These are phyloP conservation scores for Cenopis cana DNA, from an alignment of 2,888 invertebrate species.

Conservation along the genomic window DNA sequence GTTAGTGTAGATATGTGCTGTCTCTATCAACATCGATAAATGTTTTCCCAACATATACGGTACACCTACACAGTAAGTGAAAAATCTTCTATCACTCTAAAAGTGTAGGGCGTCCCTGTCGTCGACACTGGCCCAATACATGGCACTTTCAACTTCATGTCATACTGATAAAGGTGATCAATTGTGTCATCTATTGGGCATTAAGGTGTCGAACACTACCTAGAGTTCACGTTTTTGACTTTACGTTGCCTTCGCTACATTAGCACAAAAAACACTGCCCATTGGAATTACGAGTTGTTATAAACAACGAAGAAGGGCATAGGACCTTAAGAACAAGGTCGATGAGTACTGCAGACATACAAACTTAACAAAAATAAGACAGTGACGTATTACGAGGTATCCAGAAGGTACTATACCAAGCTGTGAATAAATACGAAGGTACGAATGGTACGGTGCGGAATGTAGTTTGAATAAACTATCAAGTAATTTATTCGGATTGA, in stretches of 20 bases:
- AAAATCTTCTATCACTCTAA: too few species aligned
- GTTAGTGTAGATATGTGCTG: background rate
- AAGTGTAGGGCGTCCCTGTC: too few species aligned
- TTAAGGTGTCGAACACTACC: too few species aligned
- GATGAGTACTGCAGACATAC: background rate
- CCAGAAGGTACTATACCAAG: background rate
- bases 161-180: too few species aligned
- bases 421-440: background rate
- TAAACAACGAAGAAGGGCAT: background rate
- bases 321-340: slow-evolving; percentile 15
- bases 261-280: background rate
- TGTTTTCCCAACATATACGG: background rate
- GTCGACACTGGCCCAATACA: too few species aligned
- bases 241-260: too few species aligned
- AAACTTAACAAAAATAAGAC: background rate
- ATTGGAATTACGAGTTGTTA: background rate
- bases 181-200: too few species aligned
- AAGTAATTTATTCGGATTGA: background rate
- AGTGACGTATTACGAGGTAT: slow-evolving; percentile 1
- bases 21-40: background rate
- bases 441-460: slow-evolving; percentile 2
- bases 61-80: too few species aligned
- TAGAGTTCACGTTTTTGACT: too few species aligned
- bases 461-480: slow-evolving; percentile 14
- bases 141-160: too few species aligned